phyloP scores from a whole-genome alignment of 2,113 vertebrate genomes.

The Coturnix japonica region DNA sequence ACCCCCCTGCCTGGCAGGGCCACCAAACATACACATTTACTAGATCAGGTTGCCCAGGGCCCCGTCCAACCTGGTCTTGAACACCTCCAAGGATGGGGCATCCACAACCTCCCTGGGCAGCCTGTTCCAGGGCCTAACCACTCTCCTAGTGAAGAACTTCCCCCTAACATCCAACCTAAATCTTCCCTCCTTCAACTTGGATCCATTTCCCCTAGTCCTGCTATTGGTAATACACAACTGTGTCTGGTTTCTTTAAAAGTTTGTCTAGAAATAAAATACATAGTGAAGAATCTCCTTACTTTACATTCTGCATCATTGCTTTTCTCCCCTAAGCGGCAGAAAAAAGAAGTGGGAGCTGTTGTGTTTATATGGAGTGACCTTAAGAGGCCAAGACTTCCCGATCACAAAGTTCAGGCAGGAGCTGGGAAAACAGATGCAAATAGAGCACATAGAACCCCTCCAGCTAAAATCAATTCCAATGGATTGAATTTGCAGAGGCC shows the following conservation, averaged over 20 bases:
- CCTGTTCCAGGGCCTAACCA: too few species aligned
- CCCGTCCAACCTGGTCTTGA: too few species aligned
- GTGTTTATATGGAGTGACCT: neutral
- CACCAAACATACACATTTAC: too few species aligned
- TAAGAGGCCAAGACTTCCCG: neutral
- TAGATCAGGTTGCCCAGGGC: too few species aligned
- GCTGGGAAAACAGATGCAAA: constrained; percentile 7
- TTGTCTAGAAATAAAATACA: neutral
- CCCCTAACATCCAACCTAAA: too few species aligned
- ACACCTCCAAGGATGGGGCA: too few species aligned
- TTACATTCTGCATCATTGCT: neutral
- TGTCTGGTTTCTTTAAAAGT: neutral
- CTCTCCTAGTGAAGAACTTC: too few species aligned
- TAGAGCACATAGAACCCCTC: neutral
- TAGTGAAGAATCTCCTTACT: neutral
- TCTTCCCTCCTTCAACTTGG: too few species aligned
- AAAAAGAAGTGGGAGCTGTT: constrained; percentile 13
- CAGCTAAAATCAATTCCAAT: constrained; percentile 49
- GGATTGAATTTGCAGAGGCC: constrained; percentile 24
- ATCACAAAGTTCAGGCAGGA: neutral
- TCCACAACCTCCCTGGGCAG: too few species aligned
- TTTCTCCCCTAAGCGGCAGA: neutral
- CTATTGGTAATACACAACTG: too few species aligned
- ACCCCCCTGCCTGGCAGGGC: too few species aligned
- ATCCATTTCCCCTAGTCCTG: too few species aligned